Base-by-base conservation (phyloP, 2,888 invertebrate species). In the Cepaea hortensis region DNA sequence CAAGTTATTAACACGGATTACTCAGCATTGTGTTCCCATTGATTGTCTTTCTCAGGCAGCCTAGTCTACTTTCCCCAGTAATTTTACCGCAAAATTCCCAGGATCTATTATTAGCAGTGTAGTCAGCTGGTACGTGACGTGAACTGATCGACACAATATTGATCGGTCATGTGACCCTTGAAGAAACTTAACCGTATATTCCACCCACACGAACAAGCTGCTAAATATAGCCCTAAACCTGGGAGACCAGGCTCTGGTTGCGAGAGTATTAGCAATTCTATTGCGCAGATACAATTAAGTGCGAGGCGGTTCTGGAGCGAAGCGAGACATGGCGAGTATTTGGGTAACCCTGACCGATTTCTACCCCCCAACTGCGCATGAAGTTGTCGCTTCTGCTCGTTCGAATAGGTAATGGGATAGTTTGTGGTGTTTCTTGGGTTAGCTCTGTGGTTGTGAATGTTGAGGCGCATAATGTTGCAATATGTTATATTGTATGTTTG, bases 41-140 rank as follows among this genome's bases (percentile, higher is more conserved):
- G 55, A 55, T 55, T 55, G 68, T 68, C 68, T 18, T n/a, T 18
- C 68, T 68, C 68, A n/a, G 68, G 13, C 5, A 18, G 68, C 18
- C 18, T 20, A 15, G 6, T 18, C 23, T 18, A 73, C n/a, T 73
- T n/a, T 35, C 13, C 35, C 35, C 13, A n/a, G 3, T 6, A 11
- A n/a, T 23, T 61, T 61, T 55, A 62, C 62, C 62, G 35, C 62
- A 62, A 79, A 62, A 46, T 35, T 15, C 46, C 61, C 79, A 2
- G 3, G 35, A 35, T 79, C 79, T 79, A 62, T 79, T 23, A 62
- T 62, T 79, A 79, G 35, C 1, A 11, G 0, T 62, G 62, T 18
- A 79, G 79, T 79, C 79, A 79, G 79, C 79, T 79, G 79, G 35
- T 77, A 48, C 18, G 18, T 35, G 61, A 7, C 77, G 55, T 3